Conservation (phyloP, 2,113 vertebrate species). For the Syngnathus scovelli region DNA sequence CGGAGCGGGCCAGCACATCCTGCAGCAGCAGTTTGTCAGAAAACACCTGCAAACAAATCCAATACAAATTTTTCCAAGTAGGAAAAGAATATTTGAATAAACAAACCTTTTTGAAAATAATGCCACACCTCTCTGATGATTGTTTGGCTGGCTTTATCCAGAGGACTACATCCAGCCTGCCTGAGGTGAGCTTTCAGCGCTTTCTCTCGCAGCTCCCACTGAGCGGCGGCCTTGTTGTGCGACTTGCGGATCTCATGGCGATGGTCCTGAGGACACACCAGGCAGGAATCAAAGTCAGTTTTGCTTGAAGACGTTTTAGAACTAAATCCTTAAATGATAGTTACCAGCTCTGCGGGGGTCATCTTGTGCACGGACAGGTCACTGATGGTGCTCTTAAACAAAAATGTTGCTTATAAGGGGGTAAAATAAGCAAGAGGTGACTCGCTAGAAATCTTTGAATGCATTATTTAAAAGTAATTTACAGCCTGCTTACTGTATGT, state of each 20-base stretch:
- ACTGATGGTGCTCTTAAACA: slow-evolving; percentile 78
- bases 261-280: slow-evolving; percentile 60
- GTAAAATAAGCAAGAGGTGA: neutral
- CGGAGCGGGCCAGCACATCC: slow-evolving; percentile 80
- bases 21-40: slow-evolving; percentile 82
- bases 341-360: slow-evolving; percentile 79
- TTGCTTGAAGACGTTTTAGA: neutral
- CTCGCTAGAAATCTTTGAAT: no score
- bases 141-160: slow-evolving; percentile 73
- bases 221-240: slow-evolving; percentile 78
- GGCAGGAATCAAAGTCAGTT: neutral
- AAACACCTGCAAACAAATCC: slow-evolving; percentile 73
- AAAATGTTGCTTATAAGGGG: neutral
- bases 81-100: neutral
- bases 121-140: slow-evolving; percentile 82
- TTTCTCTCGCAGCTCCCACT: slow-evolving; percentile 84
- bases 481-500: neutral
- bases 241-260: slow-evolving; percentile 88
- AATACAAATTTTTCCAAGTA: no score
- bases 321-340: neutral
- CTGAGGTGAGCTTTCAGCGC: slow-evolving; percentile 69
- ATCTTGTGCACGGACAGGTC: slow-evolving; percentile 83
- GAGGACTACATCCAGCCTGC: slow-evolving; percentile 49
- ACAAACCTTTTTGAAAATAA: neutral
- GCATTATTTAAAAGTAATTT: neutral